Base-by-base conservation (phyloP, 1,140 invertebrate genomes). In the Sesamia nonagrioides region DNA sequence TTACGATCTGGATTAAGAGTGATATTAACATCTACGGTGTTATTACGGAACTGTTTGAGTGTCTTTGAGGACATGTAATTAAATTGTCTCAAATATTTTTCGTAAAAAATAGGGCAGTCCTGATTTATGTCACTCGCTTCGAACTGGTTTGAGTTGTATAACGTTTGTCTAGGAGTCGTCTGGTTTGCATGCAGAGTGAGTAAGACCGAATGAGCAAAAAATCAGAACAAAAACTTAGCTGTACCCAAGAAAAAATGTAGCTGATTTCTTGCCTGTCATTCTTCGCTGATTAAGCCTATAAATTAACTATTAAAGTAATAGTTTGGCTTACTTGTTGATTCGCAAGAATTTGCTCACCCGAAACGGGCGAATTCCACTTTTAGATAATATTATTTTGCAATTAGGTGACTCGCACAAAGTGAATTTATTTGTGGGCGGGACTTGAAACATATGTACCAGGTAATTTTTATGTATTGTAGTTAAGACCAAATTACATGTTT, bases 41-140 rank as follows among this genome's bases (percentile, higher is more conserved):
- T 78, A 78, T 78, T 78, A 78, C 15, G 1, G 27, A 52, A 78
- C 58, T 52, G 35, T 78, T 72, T 71, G n/a, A 78, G 27, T 78
- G 42, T 78, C 66, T 72, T 18, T 78, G 52, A 61, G 54, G 77
- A 69, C 48, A 35, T 78, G 77, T 78, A 78, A 72, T 78, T 54
- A 72, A 50, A 50, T n/a, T 61, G 50, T 77, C 61, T 68, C 21
- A 60, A 72, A 72, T 60, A 50, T 63, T 50, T 78, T 52, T 37
- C 37, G 18, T 33, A 48, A 72, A 72, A 72, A 75, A 75, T 33
- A 50, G 58, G 27, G 17, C 21, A 75, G 73, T 8, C 45, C 40
- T 75, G 73, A 75, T 75, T 75, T 63, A 75, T 63, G 42, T 54
- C 68, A 18, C 54, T 54, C 15, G 54, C 17, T 13, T 18, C 0